A percentile compares a stretch with the other conserved stretches of the same genome.
These are phyloP conservation scores for Sebastes itinus DNA, from an alignment of 2,797 vertebrate species.

Conservation along the genomic window DNA sequence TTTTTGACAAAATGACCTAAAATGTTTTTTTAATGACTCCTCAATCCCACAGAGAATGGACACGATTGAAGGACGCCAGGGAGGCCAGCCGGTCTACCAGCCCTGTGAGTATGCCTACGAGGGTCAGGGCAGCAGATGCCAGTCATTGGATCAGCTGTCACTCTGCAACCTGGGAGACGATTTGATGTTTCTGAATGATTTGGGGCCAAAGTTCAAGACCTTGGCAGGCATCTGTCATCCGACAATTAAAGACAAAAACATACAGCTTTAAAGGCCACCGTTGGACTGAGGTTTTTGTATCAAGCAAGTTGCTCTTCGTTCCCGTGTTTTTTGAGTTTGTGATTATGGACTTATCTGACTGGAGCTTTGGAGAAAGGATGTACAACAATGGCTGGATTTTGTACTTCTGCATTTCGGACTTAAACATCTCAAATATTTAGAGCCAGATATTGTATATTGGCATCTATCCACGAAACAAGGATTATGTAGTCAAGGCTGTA, in stretches of 20 bases:
- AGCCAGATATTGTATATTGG: background rate
- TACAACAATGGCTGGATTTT: background rate
- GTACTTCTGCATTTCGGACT: background rate
- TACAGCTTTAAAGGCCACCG: conserved; percentile 25
- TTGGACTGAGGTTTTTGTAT: background rate
- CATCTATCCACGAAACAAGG: background rate
- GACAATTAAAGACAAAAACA: conserved; percentile 29
- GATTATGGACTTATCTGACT: background rate
- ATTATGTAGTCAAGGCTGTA: background rate
- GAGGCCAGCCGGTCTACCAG: background rate
- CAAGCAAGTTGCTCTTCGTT: background rate
- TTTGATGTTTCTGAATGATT: conserved; percentile 70
- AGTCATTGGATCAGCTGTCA: conserved; percentile 73
- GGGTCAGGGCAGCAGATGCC: conserved; percentile 59
- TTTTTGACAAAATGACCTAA: background rate
- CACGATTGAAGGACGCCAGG: background rate
- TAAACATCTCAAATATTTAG: background rate
- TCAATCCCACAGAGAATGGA: conserved; percentile 71
- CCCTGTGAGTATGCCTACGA: conserved; percentile 75
- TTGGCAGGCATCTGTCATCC: conserved; percentile 62
- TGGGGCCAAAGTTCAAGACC: conserved; percentile 77
- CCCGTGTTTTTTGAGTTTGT: background rate
- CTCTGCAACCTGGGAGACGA: conserved; percentile 39
- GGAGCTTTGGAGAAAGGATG: background rate
- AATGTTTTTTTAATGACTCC: background rate